Percentiles rank a stretch among this genome's conserved stretches.
Evolutionary conservation across 23 tunicate genomes (phyloP).

Genomic region (Ascidia mentula): DNA sequence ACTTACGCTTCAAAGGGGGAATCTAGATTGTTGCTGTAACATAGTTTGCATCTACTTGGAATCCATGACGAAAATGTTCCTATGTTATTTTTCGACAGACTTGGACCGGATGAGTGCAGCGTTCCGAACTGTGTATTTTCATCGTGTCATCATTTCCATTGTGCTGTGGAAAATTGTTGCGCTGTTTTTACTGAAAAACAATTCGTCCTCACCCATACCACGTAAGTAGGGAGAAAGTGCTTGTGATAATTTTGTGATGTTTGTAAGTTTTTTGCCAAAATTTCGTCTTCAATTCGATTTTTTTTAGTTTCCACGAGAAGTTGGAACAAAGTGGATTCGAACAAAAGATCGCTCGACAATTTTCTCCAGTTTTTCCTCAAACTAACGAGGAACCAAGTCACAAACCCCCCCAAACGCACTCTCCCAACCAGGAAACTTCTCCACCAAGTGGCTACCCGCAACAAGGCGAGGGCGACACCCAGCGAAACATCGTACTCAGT

Average conservation of each 20-base stretch:
- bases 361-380: background rate
- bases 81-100: slow-evolving; percentile 20
- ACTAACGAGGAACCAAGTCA: background rate
- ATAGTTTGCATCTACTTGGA: too few relatives aligned
- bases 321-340: slow-evolving; percentile 46
- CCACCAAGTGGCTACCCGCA: slow-evolving; percentile 53
- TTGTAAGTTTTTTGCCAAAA: too few relatives aligned
- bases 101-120: slow-evolving; percentile 42
- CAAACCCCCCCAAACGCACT: background rate
- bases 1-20: too few relatives aligned
- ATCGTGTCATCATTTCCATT: slow-evolving; percentile 55
- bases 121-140: slow-evolving; percentile 47
- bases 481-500: slow-evolving; percentile 13
- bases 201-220: slow-evolving; percentile 50
- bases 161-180: slow-evolving; percentile 59
- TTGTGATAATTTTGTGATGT: too few relatives aligned
- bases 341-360: slow-evolving; percentile 5
- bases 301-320: slow-evolving; percentile 63
- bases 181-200: slow-evolving; percentile 55
- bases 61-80: too few relatives aligned
- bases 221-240: too few relatives aligned
- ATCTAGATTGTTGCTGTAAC: too few relatives aligned
- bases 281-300: too few relatives aligned
- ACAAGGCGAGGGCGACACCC: background rate
- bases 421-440: background rate